Percentiles rank a stretch among this genome's conserved stretches.
phyloP scores from a whole-genome alignment of 2,888 invertebrate species.

The Darwinula stevensoni region DNA sequence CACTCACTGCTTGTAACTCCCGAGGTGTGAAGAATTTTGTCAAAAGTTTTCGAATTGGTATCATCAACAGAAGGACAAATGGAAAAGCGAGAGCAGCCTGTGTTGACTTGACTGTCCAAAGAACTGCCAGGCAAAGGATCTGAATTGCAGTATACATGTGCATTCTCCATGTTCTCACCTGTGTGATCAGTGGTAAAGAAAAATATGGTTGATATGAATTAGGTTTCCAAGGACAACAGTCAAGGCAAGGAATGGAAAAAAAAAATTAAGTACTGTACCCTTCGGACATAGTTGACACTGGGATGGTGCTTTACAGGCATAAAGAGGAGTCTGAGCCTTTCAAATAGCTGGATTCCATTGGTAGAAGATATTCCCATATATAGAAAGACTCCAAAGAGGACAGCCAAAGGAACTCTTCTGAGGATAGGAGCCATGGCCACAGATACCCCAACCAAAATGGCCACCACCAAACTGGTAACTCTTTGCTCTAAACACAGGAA shows the following conservation, averaged over 20 bases:
- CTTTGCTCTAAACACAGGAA: constrained; percentile 34
- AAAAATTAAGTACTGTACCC: constrained; percentile 25
- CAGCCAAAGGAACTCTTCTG: constrained; percentile 69
- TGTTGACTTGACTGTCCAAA: constrained; percentile 74
- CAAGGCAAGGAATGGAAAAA: too few species aligned
- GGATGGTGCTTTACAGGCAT: constrained; percentile 93
- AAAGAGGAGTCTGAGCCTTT: constrained; percentile 54
- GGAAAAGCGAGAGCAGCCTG: constrained; percentile 67
- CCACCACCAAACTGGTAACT: constrained; percentile 45
- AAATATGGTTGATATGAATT: too few species aligned
- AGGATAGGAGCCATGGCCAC: constrained; percentile 52
- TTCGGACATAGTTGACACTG: constrained; percentile 53
- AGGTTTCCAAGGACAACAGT: too few species aligned
- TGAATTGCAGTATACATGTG: constrained; percentile 68
- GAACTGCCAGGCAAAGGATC: constrained; percentile 35
- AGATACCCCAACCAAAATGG: constrained; percentile 48
- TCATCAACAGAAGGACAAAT: constrained; percentile 69
- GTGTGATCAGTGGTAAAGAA: too few species aligned
- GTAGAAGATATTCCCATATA: constrained; percentile 72
- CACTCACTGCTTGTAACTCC: constrained; percentile 53
- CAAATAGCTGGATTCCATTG: constrained; percentile 76
- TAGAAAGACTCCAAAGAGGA: constrained; percentile 83
- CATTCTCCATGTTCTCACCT: constrained; percentile 72
- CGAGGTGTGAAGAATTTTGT: constrained; percentile 38
- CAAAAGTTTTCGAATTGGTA: constrained; percentile 44